Evolutionary conservation across 2,113 vertebrate species (phyloP).

Genomic region (Catharus fuscescens): DNA sequence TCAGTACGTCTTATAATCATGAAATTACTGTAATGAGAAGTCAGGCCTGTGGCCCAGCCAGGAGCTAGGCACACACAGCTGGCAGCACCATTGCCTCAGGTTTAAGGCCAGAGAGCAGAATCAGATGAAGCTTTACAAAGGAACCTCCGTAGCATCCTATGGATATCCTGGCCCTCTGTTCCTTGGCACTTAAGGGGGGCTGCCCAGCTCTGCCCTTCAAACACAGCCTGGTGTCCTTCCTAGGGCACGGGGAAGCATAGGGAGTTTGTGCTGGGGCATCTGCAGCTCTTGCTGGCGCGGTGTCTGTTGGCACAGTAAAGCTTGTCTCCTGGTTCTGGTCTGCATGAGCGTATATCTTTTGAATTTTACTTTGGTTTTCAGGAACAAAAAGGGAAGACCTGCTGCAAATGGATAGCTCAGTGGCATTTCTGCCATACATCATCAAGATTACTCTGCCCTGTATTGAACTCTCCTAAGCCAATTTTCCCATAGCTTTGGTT

Average conservation of each 20-base stretch:
- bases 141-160: not conserved
- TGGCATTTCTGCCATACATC: not conserved
- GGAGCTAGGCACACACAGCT: not conserved
- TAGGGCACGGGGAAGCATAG: fast-evolving
- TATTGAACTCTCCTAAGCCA: not conserved
- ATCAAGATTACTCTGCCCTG: not conserved
- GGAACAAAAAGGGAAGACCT: not conserved
- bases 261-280: not conserved
- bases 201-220: not conserved
- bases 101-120: not conserved
- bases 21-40: not conserved
- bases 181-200: fast-evolving
- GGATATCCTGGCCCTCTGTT: not conserved
- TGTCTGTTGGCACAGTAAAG: not conserved
- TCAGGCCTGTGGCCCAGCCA: not conserved
- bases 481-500: not conserved
- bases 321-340: not conserved
- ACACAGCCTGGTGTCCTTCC: not conserved
- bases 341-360: not conserved
- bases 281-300: not conserved
- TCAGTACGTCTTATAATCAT: no score
- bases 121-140: fast-evolving
- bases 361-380: not conserved
- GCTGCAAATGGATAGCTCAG: not conserved
- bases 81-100: not conserved